Base-by-base conservation (phyloP, 2,797 vertebrate genomes). In the Sebastes iracundus region DNA sequence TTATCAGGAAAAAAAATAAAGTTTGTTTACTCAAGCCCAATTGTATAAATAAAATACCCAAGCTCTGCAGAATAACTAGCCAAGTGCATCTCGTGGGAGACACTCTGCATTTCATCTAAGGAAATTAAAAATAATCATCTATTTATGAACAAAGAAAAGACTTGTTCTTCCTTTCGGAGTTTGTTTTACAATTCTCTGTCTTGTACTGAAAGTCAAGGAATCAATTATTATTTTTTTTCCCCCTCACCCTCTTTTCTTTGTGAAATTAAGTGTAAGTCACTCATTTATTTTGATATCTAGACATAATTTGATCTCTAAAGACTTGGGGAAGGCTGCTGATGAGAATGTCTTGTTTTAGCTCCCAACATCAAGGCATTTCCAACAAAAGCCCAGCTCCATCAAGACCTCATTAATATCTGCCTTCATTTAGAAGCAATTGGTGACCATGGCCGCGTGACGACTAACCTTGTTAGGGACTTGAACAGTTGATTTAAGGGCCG, bases 111-210 rank as follows among this genome's bases (percentile, higher is more conserved):
- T 94, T 95, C 92, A 95, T 96, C 92, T 95, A 72, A 94, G 93
- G 92, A 93, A 95, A 95, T 94, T 94, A 95, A 95, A 94, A 94
- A 93, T 93, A 95, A 94, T 95, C 86, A 91, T 94, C 90, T 95
- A 91, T 93, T 95, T 94, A 94, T 92, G 94, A 95, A 95, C 92
- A 94, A 92, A 95, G 84, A 88, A 83, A 83, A 84, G 60, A 84
- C 88, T 49, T 77, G 86, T 88, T 88, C 87, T 82, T 82, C 81
- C 83, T 87, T 66, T 78, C 75, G 49, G 67, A 85, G 87, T 91
- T 93, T 87, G 83, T 83, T 89, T 87, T 84, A 82, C 75, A 88
- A 86, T 92, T 90, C 87, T 83, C 64, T 84, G 59, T 89, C 85
- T 91, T 88, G 81, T 89, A 84, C 75, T 28, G 82, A 76, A 85